Conservation (phyloP, 2,113 vertebrate genomes). For the Misgurnus mizolepis region DNA sequence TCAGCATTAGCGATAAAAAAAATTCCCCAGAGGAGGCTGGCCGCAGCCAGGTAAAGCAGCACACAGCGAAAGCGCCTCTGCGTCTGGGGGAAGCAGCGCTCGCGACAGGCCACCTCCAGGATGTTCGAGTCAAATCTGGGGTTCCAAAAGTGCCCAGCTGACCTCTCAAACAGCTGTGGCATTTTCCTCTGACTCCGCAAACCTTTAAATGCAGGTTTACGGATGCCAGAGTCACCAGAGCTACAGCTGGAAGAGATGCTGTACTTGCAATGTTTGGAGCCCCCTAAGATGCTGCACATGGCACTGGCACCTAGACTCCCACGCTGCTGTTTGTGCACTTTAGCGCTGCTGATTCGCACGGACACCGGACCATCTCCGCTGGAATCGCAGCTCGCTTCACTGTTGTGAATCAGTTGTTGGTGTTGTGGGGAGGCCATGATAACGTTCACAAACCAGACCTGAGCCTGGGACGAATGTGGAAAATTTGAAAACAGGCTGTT, state of each 20-base stretch:
- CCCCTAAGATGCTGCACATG: conserved; percentile 56
- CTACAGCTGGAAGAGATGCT: conserved; percentile 95
- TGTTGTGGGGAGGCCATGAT: conserved; percentile 90
- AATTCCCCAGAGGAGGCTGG: conserved; percentile 86
- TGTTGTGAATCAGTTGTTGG: conserved; percentile 86
- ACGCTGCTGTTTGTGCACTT: conserved; percentile 67
- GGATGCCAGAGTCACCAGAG: conserved; percentile 84
- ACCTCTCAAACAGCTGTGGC: conserved; percentile 92
- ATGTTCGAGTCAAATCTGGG: conserved; percentile 94
- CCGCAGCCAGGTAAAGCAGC: conserved; percentile 86
- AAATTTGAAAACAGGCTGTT: not conserved
- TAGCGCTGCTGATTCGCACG: conserved; percentile 81
- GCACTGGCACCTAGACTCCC: conserved; percentile 63
- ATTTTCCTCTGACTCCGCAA: conserved; percentile 75
- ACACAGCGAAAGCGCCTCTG: conserved; percentile 92
- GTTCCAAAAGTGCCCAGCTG: conserved; percentile 93
- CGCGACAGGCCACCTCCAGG: conserved; percentile 92
- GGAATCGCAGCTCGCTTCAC: conserved; percentile 88
- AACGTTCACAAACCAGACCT: conserved; percentile 16
- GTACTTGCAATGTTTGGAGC: conserved; percentile 88
- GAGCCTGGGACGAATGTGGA: not conserved
- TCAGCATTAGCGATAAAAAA: conserved; percentile 83
- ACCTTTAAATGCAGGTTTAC: conserved; percentile 67
- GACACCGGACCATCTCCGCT: conserved; percentile 83
- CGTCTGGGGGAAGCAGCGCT: conserved; percentile 94